Conservation (phyloP, 2,113 vertebrate genomes). For the Prunella fulvescens region DNA sequence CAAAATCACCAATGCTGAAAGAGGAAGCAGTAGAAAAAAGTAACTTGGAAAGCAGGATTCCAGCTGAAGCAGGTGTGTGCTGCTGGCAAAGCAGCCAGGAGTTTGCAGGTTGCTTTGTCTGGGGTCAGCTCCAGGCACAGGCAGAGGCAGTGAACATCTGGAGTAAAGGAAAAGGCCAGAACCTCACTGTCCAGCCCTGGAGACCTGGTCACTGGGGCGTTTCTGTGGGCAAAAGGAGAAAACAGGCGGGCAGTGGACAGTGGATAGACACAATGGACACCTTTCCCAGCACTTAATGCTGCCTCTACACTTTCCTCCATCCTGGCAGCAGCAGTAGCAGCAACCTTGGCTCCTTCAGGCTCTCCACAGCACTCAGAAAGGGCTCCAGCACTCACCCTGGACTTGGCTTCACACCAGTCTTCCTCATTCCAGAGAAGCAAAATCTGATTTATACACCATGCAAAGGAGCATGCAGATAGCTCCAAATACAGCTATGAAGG, state of each 20-base stretch:
- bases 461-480: background rate
- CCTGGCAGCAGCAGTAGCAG: background rate
- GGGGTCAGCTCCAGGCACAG: background rate
- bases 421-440: background rate
- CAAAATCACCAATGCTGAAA: background rate
- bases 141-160: background rate
- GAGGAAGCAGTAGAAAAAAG: background rate
- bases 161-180: background rate
- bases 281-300: background rate
- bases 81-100: background rate
- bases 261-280: background rate
- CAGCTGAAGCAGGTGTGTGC: background rate
- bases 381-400: background rate
- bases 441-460: background rate
- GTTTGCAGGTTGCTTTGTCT: background rate
- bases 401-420: background rate
- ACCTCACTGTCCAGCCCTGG: background rate
- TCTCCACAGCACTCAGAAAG: background rate
- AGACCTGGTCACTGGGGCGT: no score
- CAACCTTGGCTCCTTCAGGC: background rate
- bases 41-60: background rate
- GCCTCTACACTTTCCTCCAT: background rate
- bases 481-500: background rate
- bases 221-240: background rate
- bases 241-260: fast-evolving